Conservation (phyloP, 1,140 invertebrate genomes). For the Neoseiulus cucumeris region DNA sequence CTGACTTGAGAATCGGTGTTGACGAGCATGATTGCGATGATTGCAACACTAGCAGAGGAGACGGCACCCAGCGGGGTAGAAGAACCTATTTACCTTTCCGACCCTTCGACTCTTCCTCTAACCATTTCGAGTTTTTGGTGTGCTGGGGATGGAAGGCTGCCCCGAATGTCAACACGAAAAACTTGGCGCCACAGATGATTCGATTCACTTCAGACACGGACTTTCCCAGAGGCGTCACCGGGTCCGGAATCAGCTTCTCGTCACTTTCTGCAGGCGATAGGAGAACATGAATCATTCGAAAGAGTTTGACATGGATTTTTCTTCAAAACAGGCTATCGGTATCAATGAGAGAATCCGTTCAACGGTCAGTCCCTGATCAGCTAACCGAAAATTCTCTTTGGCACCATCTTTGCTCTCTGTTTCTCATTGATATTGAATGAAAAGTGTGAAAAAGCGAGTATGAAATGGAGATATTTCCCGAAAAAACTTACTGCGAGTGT, state of each 20-base stretch:
- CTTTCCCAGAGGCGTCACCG: not conserved
- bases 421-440: constrained; percentile 25
- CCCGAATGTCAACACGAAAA: not conserved
- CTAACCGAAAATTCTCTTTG: constrained; percentile 25
- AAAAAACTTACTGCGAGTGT: constrained; percentile 31
- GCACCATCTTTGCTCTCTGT: constrained; percentile 33
- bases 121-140: not conserved
- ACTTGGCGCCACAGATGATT: not conserved
- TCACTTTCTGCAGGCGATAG: too few relatives aligned
- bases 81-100: not conserved
- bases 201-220: not conserved
- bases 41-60: too few relatives aligned
- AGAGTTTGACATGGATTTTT: too few relatives aligned
- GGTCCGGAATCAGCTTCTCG: not conserved
- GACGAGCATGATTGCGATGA: too few relatives aligned
- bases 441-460: too few relatives aligned
- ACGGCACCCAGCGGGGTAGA: too few relatives aligned
- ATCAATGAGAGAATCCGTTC: too few relatives aligned
- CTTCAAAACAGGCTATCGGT: too few relatives aligned
- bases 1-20: too few relatives aligned
- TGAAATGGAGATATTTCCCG: too few relatives aligned
- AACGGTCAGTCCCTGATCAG: too few relatives aligned
- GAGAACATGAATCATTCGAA: too few relatives aligned
- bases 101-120: not conserved
- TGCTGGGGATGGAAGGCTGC: not conserved